phyloP scores from a whole-genome alignment of 1,140 invertebrate genomes.

The Ctenoplectra terminalis region DNA sequence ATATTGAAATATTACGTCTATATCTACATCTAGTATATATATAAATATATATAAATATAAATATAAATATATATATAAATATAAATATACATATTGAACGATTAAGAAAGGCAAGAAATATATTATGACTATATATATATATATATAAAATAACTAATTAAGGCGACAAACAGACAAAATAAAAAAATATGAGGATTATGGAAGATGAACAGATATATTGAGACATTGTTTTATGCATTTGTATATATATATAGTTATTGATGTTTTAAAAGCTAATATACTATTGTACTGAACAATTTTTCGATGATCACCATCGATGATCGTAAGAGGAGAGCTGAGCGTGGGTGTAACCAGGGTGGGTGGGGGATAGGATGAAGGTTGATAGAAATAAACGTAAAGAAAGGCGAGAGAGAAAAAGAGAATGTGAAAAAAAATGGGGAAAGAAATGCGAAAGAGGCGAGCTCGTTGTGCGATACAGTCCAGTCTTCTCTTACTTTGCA shows the following conservation, averaged over 20 bases:
- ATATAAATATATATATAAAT: conserved; percentile 74
- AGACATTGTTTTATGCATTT: conserved; percentile 72
- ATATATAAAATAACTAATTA: conserved; percentile 63
- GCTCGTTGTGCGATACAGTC: conserved; percentile 51
- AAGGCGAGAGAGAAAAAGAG: not conserved
- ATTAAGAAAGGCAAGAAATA: conserved; percentile 71
- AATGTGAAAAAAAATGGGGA: not conserved
- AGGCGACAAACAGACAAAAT: conserved; percentile 66
- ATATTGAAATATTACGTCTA: conserved; percentile 78
- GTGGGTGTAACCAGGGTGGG: conserved; percentile 13
- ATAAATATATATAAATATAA: conserved; percentile 72
- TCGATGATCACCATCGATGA: conserved; percentile 57
- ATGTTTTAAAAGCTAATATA: conserved; percentile 70
- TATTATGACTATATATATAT: conserved; percentile 65
- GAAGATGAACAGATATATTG: conserved; percentile 68
- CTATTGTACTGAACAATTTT: conserved; percentile 66
- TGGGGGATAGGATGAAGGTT: conserved; percentile 19
- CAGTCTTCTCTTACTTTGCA: conserved; percentile 40
- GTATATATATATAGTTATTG: conserved; percentile 71
- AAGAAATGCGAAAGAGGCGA: conserved; percentile 13
- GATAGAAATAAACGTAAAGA: conserved; percentile 20
- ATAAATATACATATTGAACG: conserved; percentile 77
- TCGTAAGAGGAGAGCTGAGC: conserved; percentile 35
- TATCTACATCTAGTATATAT: conserved; percentile 73
- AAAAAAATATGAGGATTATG: conserved; percentile 64